Base-by-base conservation (phyloP, 2,888 invertebrate species). In the Oscheius sp. region DNA sequence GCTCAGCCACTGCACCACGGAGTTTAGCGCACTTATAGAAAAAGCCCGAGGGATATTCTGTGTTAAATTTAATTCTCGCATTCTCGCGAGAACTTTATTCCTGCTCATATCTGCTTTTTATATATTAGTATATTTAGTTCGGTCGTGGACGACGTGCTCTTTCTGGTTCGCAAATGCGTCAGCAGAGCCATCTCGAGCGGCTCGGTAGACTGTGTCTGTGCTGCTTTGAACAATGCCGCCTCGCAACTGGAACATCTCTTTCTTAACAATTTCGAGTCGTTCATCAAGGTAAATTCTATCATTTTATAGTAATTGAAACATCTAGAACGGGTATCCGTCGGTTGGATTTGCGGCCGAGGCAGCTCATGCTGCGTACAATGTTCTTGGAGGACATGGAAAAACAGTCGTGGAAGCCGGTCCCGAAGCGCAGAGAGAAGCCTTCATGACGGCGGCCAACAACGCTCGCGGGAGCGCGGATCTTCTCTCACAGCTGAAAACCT, bases 101-200 rank as follows among this genome's bases (percentile, higher is more conserved):
- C 21, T 21, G 21, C 21, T 21, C 21, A 21, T 21, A 21, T 21
- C 21, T 21, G 21, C 21, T 21, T 21, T 21, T 21, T 21, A 21
- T 21, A 21, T 21, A 21, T 21, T 21, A 21, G 0, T 21, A 21
- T 21, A 21, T 77, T 53, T 65, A 77, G 86, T 2, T 96, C 95
- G 83, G 93, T 99, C 92, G 94, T 98, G 0, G 99, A 99, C 90
- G 98, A 99, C 90, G 94, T 96, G 0, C 98, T 98, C 91, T 99
- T 95, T 90, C 96, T 99, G 82, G 93, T 97, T 2, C 93, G 96
- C 86, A 98, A 98, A 91, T 95, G 96, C 86, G 94, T 97, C 68
- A 94, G 96, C 82, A 93, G 98, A 80, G 94, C 95, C n/a, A 92
- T 96, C 82, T 93, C 94, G 5, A 94, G 94, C 82, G 94, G 94